Evolutionary conservation across 1,140 invertebrate genomes (phyloP), one percentile per base, ranked within the genome.

Genomic region (Oryctes rhinoceros): DNA sequence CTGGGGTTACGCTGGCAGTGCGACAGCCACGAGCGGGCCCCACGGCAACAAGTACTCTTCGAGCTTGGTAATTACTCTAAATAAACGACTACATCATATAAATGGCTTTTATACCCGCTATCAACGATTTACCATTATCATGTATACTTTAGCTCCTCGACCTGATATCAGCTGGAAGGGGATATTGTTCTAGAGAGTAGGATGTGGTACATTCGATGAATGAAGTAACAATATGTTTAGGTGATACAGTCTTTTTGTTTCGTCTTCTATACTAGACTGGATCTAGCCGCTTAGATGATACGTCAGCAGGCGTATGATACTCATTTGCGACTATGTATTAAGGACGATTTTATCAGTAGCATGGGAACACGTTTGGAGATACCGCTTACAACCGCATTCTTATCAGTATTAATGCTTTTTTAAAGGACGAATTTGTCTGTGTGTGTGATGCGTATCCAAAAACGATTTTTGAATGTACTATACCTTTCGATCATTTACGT

Each of bases 71-170:
- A 76, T 49, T 76, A 76, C 47, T 76, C 75, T 44, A 76, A 76
- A 47, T 44, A 76, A 39, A 20, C 75, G 18, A 24, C 10, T 24
- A 47, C n/a, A 76, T 37, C 15, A 39, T 18, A 9, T n/a, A 76
- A 76, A 18, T 44, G n/a, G 13, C 37, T 76, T 76, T 76, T 76
- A 76, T 76, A 76, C 39, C 35, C 75, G 15, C 48, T 76, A 76
- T 76, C 75, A 76, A 37, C 20, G 65, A 71, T 76, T 30, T 44
- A 44, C 39, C 5, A 44, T 44, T 47, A 76, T 76, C 75, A 24
- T 37, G 35, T 71, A 76, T 37, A 76, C 75, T 47, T 20, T 47
- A 48, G 75, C 75, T 76, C 75, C 13, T 13, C 39, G 47, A 76
- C 75, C 75, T 49, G 75, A 47, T 76, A 76, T 5, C 10, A 24